phyloP scores from a whole-genome alignment of 2,113 vertebrate genomes.

The Typhlomys cinereus region DNA sequence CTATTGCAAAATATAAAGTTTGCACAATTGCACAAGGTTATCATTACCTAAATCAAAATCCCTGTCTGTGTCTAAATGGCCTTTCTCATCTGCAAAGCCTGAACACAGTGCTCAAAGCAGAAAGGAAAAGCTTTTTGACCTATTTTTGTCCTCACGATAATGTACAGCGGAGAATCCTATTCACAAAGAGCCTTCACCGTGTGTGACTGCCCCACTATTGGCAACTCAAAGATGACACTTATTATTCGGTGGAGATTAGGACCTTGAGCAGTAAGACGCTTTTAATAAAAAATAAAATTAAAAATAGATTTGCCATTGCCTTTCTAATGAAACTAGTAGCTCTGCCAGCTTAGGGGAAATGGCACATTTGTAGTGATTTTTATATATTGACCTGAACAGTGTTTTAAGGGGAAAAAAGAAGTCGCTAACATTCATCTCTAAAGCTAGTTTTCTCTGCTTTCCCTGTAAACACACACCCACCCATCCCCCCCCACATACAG shows the following conservation, averaged over 20 bases:
- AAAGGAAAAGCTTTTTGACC: slow-evolving; percentile 69
- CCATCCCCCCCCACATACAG: too few relatives aligned
- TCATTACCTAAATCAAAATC: slow-evolving; percentile 69
- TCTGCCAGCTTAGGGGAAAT: slow-evolving; percentile 68
- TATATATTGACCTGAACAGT: slow-evolving; percentile 55
- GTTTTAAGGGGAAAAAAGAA: background rate
- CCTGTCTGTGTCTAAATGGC: slow-evolving; percentile 55
- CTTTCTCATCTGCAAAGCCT: slow-evolving; percentile 64
- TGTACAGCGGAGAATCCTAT: slow-evolving; percentile 15
- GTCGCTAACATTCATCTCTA: background rate
- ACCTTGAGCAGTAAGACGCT: slow-evolving; percentile 60
- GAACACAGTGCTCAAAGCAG: slow-evolving; percentile 48
- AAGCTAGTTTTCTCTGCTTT: background rate
- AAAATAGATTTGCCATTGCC: slow-evolving; percentile 74
- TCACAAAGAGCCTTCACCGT: slow-evolving; percentile 55
- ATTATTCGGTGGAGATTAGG: slow-evolving; percentile 73
- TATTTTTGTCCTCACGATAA: slow-evolving; percentile 63
- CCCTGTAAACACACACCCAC: background rate
- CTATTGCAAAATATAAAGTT: slow-evolving; percentile 46
- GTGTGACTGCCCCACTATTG: background rate
- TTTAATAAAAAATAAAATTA: slow-evolving; percentile 81
- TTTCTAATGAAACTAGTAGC: slow-evolving; percentile 74
- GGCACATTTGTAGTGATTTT: slow-evolving; percentile 58
- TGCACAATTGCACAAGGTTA: slow-evolving; percentile 60
- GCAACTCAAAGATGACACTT: slow-evolving; percentile 63